Evolutionary conservation across 2,797 vertebrate genomes (phyloP), one percentile per base, ranked within the genome.

Genomic region (Toxotes lorentzi): DNA sequence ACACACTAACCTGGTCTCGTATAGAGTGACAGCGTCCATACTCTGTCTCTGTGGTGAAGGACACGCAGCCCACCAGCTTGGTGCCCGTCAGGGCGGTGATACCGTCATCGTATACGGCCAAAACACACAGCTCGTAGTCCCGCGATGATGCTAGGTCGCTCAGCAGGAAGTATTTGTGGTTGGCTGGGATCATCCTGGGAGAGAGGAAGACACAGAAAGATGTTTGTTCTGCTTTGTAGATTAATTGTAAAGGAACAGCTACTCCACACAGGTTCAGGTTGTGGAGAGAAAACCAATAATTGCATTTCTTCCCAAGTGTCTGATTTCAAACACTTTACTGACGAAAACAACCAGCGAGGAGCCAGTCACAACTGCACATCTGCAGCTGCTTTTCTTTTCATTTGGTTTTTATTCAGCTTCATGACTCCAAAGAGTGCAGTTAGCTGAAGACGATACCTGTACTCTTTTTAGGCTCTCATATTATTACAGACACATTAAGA

Each of bases 171-270:
- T 95, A 92, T 88, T 96, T 96, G 88, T 96, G 96, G 63, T 93
- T 94, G 24, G 96, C 94, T 0, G 96, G 96, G 59, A 97, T 97
- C 96, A 97, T 97, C 94, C 97, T 97, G 87, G 68, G 82, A 1
- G n/a, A 60, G 24, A 27, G 47, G 14, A 8, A 45, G 45, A 68
- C 17, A 32, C 0, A 38, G 21, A 19, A 34, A 14, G 13, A 27
- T 0, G 16, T 54, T 30, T 54, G 0, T 53, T 12, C 48, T 24
- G 1, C 8, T 48, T 48, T 21, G 45, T 50, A 1, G 47, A 23
- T 23, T 24, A 6, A 24, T 51, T 51, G n/a, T 2, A 47, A 19
- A 6, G 6, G 23, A 12, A 24, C 2, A 24, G 6, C 13, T 51
- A 4, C 1, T 50, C 48, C 48, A 50, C n/a, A 13, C 40, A 41